A percentile compares a stretch with the other conserved stretches of the same genome.
Evolutionary conservation across 2,797 vertebrate genomes (phyloP).

Genomic region (Ceyx erithaca): DNA sequence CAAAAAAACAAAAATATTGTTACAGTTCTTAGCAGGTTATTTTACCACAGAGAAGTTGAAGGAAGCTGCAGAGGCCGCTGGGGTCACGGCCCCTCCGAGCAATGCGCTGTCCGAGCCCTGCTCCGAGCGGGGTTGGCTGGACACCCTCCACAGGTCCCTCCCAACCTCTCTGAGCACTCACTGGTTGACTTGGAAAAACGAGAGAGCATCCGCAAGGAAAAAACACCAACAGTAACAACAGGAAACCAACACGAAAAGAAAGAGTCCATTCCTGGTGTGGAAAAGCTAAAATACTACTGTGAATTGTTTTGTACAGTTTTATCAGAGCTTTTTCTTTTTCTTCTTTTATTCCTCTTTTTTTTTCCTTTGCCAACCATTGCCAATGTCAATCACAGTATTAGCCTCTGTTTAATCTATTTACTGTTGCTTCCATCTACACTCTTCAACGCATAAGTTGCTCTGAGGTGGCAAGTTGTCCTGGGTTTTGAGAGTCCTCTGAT

Average conservation of each 20-base stretch:
- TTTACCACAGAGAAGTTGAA: slow-evolving; percentile 70
- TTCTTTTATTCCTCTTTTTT: slow-evolving; percentile 12
- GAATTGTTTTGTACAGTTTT: slow-evolving; percentile 90
- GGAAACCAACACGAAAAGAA: not conserved
- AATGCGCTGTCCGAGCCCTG: slow-evolving; percentile 19
- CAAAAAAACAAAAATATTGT: slow-evolving; percentile 21
- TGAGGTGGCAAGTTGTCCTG: slow-evolving; percentile 88
- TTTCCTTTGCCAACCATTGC: slow-evolving; percentile 86
- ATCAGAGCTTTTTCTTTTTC: slow-evolving; percentile 76
- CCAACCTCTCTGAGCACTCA: slow-evolving; percentile 62
- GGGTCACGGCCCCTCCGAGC: slow-evolving; percentile 48
- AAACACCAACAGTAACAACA: slow-evolving; percentile 39
- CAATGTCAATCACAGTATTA: slow-evolving; percentile 99
- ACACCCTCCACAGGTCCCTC: not conserved
- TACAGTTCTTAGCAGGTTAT: slow-evolving; percentile 69
- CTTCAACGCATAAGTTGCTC: slow-evolving; percentile 83
- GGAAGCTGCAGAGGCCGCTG: slow-evolving; percentile 58
- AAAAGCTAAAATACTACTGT: slow-evolving; percentile 90
- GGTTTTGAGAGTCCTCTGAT: slow-evolving; percentile 86
- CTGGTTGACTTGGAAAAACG: slow-evolving; percentile 78
- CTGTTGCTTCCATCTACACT: slow-evolving; percentile 84
- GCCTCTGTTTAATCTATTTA: slow-evolving; percentile 87
- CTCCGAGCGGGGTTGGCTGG: not conserved
- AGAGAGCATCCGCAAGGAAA: slow-evolving; percentile 80
- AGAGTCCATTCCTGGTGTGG: slow-evolving; percentile 81